A percentile compares a stretch with the other conserved stretches of the same genome.
phyloP scores from a whole-genome alignment of 1,140 invertebrate species.

The Ceratina japonica region DNA sequence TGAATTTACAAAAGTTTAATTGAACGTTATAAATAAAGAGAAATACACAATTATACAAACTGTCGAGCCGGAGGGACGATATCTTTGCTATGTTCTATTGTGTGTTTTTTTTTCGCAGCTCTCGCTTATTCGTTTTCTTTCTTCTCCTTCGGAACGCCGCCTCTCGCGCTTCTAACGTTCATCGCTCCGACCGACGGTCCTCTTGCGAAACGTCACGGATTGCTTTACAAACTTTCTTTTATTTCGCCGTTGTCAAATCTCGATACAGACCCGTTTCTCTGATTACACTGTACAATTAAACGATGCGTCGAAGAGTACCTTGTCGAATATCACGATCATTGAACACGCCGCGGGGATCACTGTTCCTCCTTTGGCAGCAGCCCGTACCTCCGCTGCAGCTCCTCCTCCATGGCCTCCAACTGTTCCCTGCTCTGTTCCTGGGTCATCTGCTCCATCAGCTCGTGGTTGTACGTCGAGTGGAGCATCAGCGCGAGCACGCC shows the following conservation, averaged over 20 bases:
- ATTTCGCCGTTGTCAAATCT: too few relatives aligned
- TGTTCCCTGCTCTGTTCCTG: constrained; percentile 76
- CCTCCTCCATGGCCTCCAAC: constrained; percentile 76
- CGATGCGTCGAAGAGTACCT: too few relatives aligned
- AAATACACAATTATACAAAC: constrained; percentile 60
- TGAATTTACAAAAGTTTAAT: constrained; percentile 64
- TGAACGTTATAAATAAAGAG: constrained; percentile 62
- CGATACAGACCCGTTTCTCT: neutral
- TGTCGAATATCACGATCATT: neutral
- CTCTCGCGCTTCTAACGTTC: too few relatives aligned
- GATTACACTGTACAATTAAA: constrained; percentile 10
- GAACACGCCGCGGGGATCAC: constrained; percentile 35
- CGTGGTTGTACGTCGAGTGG: constrained; percentile 97
- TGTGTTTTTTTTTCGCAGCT: neutral
- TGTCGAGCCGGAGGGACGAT: neutral
- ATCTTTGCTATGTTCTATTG: constrained; percentile 23
- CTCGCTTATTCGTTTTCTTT: neutral
- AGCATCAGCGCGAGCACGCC: constrained; percentile 95
- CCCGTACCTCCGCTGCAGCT: constrained; percentile 73
- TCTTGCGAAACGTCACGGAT: too few relatives aligned
- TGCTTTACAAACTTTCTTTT: too few relatives aligned
- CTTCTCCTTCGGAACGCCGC: too few relatives aligned
- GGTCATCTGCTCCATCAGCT: constrained; percentile 88
- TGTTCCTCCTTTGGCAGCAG: constrained; percentile 64
- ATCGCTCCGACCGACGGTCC: too few relatives aligned